phyloP scores from a whole-genome alignment of 2,797 vertebrate species.

The Microcaecilia unicolor region DNA sequence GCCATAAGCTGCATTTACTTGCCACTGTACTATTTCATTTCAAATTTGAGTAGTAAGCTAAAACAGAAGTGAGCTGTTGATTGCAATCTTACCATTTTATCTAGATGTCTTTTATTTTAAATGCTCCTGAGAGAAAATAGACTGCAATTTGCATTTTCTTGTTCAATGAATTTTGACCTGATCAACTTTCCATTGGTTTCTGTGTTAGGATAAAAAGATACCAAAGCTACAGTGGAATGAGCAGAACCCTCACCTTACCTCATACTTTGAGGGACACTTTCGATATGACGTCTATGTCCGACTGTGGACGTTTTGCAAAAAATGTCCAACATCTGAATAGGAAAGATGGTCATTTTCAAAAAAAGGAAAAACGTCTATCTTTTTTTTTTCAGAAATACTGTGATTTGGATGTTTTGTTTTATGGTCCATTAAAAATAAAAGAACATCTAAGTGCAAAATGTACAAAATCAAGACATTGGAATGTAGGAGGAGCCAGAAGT shows the following conservation, averaged over 20 bases:
- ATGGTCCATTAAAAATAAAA: no score
- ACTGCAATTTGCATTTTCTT: conserved; percentile 52
- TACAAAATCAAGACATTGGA: no score
- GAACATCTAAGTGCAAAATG: no score
- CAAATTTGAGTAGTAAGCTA: conserved; percentile 30
- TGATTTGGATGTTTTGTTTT: no score
- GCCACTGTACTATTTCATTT: conserved; percentile 31
- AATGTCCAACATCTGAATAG: no score
- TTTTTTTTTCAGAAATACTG: no score
- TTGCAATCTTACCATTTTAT: conserved; percentile 45
- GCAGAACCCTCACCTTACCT: conserved; percentile 25
- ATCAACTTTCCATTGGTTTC: conserved; percentile 32
- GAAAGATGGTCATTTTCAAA: no score
- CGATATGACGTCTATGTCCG: no score
- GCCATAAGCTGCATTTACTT: conserved; percentile 19
- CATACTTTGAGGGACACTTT: no score
- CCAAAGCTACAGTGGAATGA: conserved; percentile 16
- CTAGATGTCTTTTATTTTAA: conserved; percentile 49
- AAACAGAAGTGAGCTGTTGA: conserved; percentile 45
- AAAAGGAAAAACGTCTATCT: no score
- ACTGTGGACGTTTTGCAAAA: no score
- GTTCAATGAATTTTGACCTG: conserved; percentile 49
- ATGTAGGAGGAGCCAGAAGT: no score
- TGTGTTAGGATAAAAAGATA: conserved; percentile 41
- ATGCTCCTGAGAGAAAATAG: conserved; percentile 42